Evolutionary conservation across 2,797 vertebrate genomes (phyloP), one percentile per base, ranked within the genome.

Genomic region (Eidolon dupreanum): DNA sequence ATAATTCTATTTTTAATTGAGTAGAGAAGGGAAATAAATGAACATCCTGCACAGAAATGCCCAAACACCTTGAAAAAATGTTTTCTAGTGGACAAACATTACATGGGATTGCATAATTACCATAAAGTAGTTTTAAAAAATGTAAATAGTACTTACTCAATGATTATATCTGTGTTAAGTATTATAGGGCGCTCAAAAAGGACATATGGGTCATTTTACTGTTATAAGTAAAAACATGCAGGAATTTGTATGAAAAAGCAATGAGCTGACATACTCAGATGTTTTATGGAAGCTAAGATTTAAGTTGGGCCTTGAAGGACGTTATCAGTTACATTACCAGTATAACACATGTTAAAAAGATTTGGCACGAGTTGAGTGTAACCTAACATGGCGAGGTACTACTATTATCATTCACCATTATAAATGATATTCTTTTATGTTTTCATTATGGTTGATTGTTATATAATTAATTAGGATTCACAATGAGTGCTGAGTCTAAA

Each of bases 391-490:
- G 15, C 0, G 0, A 79, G 12, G 11, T 55, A 57, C 8, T 59
- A 22, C 5, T 85, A 65, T 41, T 46, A 84, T 57, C 12, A 74
- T 20, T 94, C 11, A 90, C 36, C 5, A 28, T 87, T 92, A 84
- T 74, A 88, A 79, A 68, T 57, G 17, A 51, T 10, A 51, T 89
- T 68, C 0, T 49, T 61, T 43, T 19, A 24, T 61, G 20, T 78
- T 88, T 93, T 78, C 57, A 90, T 83, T 83, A 59, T 33, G 16
- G 11, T 68, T 82, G 10, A 3, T 90, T 85, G 33, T 65, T 95
- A 63, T n/a, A 55, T 22, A 82, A 33, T 75, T 57, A 91, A 93
- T 86, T 86, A 95, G 36, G 28, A 51, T 78, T 92, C 51, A n/a
- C 41, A 36, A 49, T 55, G 22, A 79, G 2, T 75, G 13, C 33